These are phyloP conservation scores for Symphodus melops DNA, from an alignment of 2,113 vertebrate species.

Conservation along the genomic window DNA sequence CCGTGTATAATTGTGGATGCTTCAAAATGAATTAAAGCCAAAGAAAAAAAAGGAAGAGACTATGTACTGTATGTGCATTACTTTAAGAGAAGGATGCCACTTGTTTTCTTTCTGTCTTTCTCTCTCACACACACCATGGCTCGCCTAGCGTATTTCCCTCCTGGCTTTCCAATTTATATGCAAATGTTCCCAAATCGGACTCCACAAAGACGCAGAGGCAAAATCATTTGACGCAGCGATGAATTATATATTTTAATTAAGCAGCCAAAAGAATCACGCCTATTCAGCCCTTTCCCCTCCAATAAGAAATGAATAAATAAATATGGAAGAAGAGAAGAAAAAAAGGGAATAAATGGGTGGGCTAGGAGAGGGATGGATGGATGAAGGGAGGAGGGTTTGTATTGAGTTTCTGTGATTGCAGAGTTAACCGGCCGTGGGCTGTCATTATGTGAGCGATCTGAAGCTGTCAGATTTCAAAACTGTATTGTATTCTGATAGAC, in stretches of 20 bases:
- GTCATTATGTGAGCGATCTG: constrained; percentile 75
- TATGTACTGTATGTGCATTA: constrained; percentile 38
- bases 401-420: constrained; percentile 68
- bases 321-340: constrained; percentile 57
- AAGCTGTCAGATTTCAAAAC: constrained; percentile 80
- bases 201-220: constrained; percentile 72
- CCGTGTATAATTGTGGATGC: constrained; percentile 7
- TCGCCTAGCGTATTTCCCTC: constrained; percentile 67
- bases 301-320: constrained; percentile 82
- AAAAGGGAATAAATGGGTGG: constrained; percentile 40
- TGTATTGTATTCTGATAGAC: constrained; percentile 77
- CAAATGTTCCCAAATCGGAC: constrained; percentile 81
- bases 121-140: constrained; percentile 23
- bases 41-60: neutral
- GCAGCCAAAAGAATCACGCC: constrained; percentile 68
- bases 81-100: constrained; percentile 48
- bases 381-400: constrained; percentile 62
- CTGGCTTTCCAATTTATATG: constrained; percentile 82
- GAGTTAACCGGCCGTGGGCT: constrained; percentile 56
- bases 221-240: constrained; percentile 76
- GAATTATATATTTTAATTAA: constrained; percentile 88
- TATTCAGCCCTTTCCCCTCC: constrained; percentile 73
- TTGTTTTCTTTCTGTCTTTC: constrained; percentile 33
- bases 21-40: constrained; percentile 18
- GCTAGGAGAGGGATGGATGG: constrained; percentile 50